Base-by-base conservation (phyloP, 2,797 vertebrate species). In the Corythornis leucogaster region DNA sequence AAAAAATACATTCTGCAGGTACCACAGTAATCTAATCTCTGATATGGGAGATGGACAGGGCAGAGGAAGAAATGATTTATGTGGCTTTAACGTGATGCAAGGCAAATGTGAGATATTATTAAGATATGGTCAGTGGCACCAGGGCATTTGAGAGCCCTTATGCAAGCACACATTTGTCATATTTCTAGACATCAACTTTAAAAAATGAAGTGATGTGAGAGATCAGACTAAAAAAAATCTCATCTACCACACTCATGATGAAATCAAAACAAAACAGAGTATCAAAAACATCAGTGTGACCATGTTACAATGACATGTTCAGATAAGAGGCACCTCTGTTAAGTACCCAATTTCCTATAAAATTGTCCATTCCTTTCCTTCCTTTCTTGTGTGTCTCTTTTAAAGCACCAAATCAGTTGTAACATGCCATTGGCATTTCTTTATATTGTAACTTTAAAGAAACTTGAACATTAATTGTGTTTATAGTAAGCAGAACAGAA, bases 401-500 rank as follows among this genome's bases (percentile, higher is more conserved):
- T 16, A 80, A 69, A 77, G 53, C 57, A 57, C 9, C 53, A 53
- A 76, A 74, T 62, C 71, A 53, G 26, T 57, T 77, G 12, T 33
- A 84, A 66, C 48, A 43, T 38, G 11, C 75, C 67, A 64, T 2
- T 94, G 71, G 85, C 71, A 88, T 77, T 91, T 96, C 64, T 82
- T 74, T 70, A 84, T 58, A 54, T 33, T 77, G 61, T 12, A 58
- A 50, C 53, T 70, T 74, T 74, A 40, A 77, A 77, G 70, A 77
- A 90, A 89, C 61, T 40, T 3, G 1, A 81, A 35, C 30, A 71
- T 88, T 66, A 86, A 89, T 40, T 91, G 61, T n/a, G 35, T 91
- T 89, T 80, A 28, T n/a, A 66, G 73, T 15, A 67, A 71, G 83
- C 42, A 7, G 50, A 75, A 80, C 22, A 55, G 78, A 11, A 77